phyloP scores from a whole-genome alignment of 2,113 vertebrate species.

The Trichechus manatus region DNA sequence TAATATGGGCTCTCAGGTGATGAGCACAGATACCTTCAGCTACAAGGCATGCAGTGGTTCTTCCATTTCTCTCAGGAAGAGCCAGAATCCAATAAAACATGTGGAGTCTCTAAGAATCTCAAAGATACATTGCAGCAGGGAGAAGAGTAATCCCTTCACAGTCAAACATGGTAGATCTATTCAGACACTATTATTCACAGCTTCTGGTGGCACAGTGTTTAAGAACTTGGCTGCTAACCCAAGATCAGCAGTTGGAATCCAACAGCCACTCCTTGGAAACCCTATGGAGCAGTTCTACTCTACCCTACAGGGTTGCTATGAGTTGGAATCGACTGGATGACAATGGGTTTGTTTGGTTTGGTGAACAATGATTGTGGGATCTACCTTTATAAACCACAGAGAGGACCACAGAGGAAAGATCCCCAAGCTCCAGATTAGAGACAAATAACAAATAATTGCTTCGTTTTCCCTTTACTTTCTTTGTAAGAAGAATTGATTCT shows the following conservation, averaged over 20 bases:
- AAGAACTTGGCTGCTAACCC: too few relatives aligned
- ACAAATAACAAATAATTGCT: neutral
- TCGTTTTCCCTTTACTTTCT: neutral
- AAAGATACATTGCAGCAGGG: neutral
- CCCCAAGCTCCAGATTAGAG: conserved; percentile 1
- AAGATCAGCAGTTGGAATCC: too few relatives aligned
- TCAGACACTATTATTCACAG: neutral
- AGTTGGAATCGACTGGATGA: too few relatives aligned
- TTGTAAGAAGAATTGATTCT: neutral
- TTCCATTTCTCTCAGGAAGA: conserved; percentile 38
- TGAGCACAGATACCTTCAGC: conserved; percentile 14
- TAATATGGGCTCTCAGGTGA: neutral
- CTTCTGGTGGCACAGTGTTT: neutral
- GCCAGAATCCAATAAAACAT: neutral
- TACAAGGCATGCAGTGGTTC: neutral
- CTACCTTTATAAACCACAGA: neutral
- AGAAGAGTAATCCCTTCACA: neutral
- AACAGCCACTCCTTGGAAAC: too few relatives aligned
- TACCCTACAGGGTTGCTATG: too few relatives aligned
- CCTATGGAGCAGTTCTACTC: too few relatives aligned
- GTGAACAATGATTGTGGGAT: neutral
- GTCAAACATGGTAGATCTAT: neutral
- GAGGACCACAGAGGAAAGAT: neutral
- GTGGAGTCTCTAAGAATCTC: neutral
- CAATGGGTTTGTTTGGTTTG: too few relatives aligned